These are phyloP conservation scores for Meloidogyne floridensis DNA, from an alignment of 1,140 invertebrate species.

Conservation along the genomic window DNA sequence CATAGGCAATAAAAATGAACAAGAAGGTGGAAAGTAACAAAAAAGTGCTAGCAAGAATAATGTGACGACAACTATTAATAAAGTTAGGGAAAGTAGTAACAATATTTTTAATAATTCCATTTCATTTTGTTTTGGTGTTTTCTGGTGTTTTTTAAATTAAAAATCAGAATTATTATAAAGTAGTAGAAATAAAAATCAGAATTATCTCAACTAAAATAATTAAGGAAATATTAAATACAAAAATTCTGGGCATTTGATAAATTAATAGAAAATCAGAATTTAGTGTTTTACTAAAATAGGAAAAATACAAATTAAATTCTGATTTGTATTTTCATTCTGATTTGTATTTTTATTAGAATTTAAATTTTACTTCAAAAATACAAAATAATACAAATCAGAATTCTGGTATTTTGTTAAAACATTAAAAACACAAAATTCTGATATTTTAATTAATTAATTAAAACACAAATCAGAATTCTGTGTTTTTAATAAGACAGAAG, in stretches of 20 bases:
- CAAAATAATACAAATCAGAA: too few relatives aligned
- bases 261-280: too few relatives aligned
- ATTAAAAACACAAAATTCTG: too few relatives aligned
- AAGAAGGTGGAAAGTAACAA: conserved; percentile 1
- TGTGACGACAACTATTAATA: neutral
- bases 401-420: too few relatives aligned
- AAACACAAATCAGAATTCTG: neutral
- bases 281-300: too few relatives aligned
- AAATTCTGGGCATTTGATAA: too few relatives aligned
- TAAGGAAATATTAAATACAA: too few relatives aligned
- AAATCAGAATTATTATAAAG: neutral
- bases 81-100: neutral
- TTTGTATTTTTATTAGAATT: too few relatives aligned
- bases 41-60: neutral
- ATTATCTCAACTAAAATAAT: neutral
- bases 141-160: neutral
- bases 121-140: neutral
- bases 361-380: too few relatives aligned
- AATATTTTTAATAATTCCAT: conserved; percentile 10
- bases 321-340: too few relatives aligned
- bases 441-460: neutral
- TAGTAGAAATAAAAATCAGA: neutral
- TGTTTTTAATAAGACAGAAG: too few relatives aligned
- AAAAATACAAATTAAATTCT: too few relatives aligned
- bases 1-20: conserved; percentile 5